Base-by-base conservation (phyloP, 2,888 invertebrate species). In the Rhodophaea formosa region DNA sequence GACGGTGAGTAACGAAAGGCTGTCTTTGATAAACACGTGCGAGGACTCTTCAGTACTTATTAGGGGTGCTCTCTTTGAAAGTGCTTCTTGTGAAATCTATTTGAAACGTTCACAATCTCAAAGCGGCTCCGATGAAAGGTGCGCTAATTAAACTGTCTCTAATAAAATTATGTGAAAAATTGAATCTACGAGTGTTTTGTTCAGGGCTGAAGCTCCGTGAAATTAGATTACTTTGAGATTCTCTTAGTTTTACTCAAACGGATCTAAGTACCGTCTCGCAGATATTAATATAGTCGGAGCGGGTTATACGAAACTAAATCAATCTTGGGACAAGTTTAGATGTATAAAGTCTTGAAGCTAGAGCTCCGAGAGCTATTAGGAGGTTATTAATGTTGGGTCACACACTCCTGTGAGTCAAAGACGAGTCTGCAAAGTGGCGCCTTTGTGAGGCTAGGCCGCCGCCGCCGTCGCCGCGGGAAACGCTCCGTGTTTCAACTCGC, bases 21-120 rank as follows among this genome's bases (percentile, higher is more conserved):
- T 90, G 91, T 90, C 91, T 91, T 90, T 91, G 90, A 90, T 91
- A 90, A 91, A 91, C 91, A 91, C 91, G 91, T 91, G 89, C 90
- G 90, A 89, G 91, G 88, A 90, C 90, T 91, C 91, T 90, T 90
- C 89, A 89, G 90, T 90, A 89, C 90, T 90, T 91, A 91, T 91
- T 90, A 91, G 90, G 88, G 88, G 88, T 86, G 88, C 88, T 89
- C 89, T 86, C 90, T 91, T 90, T 90, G 88, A 88, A 87, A 88
- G 85, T 86, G 88, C 86, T 89, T 86, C 90, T 89, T 82, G 87
- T 84, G 85, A 89, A 90, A 90, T 91, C 88, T 90, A 89, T 90
- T 90, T 86, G 88, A 87, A 87, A 87, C 87, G 88, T 88, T 90
- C 88, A 83, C 83, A 86, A 87, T 88, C 88, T 88, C 86, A 87